Base-by-base conservation (phyloP, 1,140 invertebrate species). In the Rhizoglyphus robini region DNA sequence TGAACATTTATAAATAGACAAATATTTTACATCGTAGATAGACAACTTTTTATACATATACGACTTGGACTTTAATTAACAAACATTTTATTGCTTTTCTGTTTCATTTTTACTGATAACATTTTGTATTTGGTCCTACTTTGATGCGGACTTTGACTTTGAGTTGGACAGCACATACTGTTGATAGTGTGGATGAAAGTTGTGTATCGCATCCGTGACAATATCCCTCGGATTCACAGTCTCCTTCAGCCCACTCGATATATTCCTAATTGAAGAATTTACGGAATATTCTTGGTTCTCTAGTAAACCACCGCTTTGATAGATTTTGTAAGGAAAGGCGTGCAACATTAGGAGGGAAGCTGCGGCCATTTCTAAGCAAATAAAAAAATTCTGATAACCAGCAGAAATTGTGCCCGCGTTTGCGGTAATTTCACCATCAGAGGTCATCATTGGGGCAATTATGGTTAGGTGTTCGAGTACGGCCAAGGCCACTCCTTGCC, bases 201-300 rank as follows among this genome's bases (percentile, higher is more conserved):
- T n/a, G n/a, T n/a, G n/a, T n/a, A n/a, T n/a, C n/a, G n/a, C n/a
- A 80, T 99, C 96, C 73, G 94, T 96, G 93, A 99, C 97, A 75
- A 99, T 98, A 79, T 99, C 96, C 78, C 95, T 91, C 47, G 96
- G 96, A 81, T 99, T 99, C 90, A 99, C 99, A 4, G 96, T 99
- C 84, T 99, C 96, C 83, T 98, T 98, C 67, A 99, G 83, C 77
- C 93, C 97, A 76, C 88, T 93, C 27, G 92, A 96, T 76, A 99
- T 99, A 73, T 91, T 96, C 77, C 98, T 95, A 87, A 99, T 95
- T 8, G 95, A n/a, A n/a, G n/a, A n/a, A n/a, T n/a, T n/a, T n/a
- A n/a, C n/a, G n/a, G n/a, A n/a, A n/a, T n/a, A n/a, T 4, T 23
- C 67, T 13, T 34, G 8, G 31, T 30, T 18, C 15, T 25, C 38